Conservation (phyloP, 2,888 invertebrate species). For the Acanthopleura granulata region DNA sequence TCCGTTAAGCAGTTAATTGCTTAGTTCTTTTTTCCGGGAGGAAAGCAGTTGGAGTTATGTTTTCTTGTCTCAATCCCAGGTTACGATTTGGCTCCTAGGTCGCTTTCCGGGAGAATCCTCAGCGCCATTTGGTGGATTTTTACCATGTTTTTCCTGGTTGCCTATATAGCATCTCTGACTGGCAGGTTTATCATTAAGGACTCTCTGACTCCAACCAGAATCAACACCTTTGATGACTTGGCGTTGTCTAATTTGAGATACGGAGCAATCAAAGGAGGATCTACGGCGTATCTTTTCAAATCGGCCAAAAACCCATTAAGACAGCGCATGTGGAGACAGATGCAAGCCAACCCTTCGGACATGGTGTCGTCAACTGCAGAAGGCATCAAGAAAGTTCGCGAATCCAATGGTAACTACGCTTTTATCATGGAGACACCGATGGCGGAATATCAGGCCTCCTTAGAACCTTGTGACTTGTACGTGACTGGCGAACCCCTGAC, state of each 20-base stretch:
- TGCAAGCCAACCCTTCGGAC: slow-evolving; percentile 17
- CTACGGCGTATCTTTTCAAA: background rate
- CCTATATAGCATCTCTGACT: slow-evolving; percentile 36
- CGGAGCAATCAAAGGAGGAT: background rate
- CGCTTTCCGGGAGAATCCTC: slow-evolving; percentile 38
- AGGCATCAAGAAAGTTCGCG: slow-evolving; percentile 31
- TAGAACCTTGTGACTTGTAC: slow-evolving; percentile 37
- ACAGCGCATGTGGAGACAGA: slow-evolving; percentile 2
- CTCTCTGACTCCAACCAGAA: background rate
- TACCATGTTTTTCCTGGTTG: slow-evolving; percentile 33
- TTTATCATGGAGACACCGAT: slow-evolving; percentile 34
- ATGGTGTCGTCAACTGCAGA: slow-evolving; percentile 17
- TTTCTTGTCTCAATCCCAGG: slow-evolving; percentile 25
- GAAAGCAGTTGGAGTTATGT: too few relatives aligned
- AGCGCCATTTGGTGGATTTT: slow-evolving; percentile 43
- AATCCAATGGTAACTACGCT: slow-evolving; percentile 31
- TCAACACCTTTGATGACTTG: slow-evolving; percentile 10
- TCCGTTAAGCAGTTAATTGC: too few relatives aligned
- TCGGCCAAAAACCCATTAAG: background rate
- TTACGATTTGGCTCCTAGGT: slow-evolving; percentile 35
- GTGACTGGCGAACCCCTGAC: slow-evolving; percentile 32
- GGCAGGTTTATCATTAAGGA: slow-evolving; percentile 10
- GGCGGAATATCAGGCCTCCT: slow-evolving; percentile 28
- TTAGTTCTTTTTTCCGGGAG: too few relatives aligned
- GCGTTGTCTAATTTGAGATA: background rate